Percentiles rank a stretch among this genome's conserved stretches.
Conservation (phyloP, 2,797 vertebrate species). For the Parauchenoglanis punctatus region DNA sequence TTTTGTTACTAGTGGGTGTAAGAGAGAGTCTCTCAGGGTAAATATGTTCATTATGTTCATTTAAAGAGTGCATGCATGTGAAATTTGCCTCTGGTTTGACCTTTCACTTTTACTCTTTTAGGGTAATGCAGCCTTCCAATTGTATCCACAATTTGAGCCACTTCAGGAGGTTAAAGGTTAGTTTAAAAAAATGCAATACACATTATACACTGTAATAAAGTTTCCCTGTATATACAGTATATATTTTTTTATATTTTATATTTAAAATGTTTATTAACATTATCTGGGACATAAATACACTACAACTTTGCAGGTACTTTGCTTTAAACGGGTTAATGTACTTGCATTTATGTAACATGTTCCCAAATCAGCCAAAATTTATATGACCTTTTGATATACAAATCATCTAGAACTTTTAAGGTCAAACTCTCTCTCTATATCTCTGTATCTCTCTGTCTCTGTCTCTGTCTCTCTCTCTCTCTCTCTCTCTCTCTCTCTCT, state of each 20-base stretch:
- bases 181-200: slow-evolving; percentile 34
- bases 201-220: neutral
- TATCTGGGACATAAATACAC: neutral
- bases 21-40: slow-evolving; percentile 84
- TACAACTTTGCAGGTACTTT: neutral
- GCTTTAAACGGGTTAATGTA: neutral
- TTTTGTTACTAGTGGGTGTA: slow-evolving; percentile 83
- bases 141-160: slow-evolving; percentile 85
- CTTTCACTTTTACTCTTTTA: slow-evolving; percentile 51
- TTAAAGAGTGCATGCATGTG: neutral
- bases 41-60: slow-evolving; percentile 33
- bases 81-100: neutral
- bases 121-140: slow-evolving; percentile 86
- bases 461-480: neutral
- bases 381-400: neutral
- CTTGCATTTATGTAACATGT: neutral
- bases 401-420: neutral
- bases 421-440: neutral
- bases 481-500: neutral
- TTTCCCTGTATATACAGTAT: neutral
- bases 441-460: too few relatives aligned
- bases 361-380: neutral
- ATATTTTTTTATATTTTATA: neutral
- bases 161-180: slow-evolving; percentile 83
- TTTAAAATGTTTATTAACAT: neutral